A percentile compares a stretch with the other conserved stretches of the same genome.
Evolutionary conservation across 2,797 vertebrate genomes (phyloP).

Genomic region (Rhodeus uyekii): DNA sequence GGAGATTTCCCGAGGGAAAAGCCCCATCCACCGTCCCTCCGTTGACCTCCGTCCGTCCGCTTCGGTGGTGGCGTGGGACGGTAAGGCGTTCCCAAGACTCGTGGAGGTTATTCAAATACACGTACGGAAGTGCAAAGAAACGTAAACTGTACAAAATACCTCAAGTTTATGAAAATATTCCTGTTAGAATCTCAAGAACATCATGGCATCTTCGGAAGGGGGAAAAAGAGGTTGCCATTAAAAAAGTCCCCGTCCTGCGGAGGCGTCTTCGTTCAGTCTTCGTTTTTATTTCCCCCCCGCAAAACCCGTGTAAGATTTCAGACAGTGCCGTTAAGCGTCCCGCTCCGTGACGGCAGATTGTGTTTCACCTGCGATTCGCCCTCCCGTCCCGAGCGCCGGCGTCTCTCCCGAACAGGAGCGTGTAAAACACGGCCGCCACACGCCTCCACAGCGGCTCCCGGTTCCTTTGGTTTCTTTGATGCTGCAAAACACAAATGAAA

Average conservation of each 20-base stretch:
- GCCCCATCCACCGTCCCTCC: not conserved
- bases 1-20: constrained; percentile 66
- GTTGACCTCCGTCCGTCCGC: not conserved
- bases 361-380: constrained; percentile 74
- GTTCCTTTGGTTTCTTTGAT: constrained; percentile 83
- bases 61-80: constrained; percentile 65
- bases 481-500: constrained; percentile 65
- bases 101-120: constrained; percentile 72
- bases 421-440: constrained; percentile 70
- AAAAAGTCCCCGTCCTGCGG: constrained; percentile 78
- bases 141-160: constrained; percentile 78
- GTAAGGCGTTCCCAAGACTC: constrained; percentile 78
- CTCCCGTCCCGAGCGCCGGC: constrained; percentile 55
- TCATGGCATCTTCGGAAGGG: constrained; percentile 79
- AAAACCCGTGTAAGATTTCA: constrained; percentile 73
- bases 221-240: constrained; percentile 43
- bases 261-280: constrained; percentile 54
- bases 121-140: constrained; percentile 77
- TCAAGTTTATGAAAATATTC: constrained; percentile 75
- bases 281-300: not conserved
- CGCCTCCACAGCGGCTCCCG: constrained; percentile 77
- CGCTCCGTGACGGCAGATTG: constrained; percentile 37
- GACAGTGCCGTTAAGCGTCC: constrained; percentile 76
- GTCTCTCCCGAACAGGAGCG: constrained; percentile 74
- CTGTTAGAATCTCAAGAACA: constrained; percentile 71